phyloP scores from a whole-genome alignment of 30 jellyfish, hydroid and myxozoan species.

The Calvadosia cruxmelitensis region DNA sequence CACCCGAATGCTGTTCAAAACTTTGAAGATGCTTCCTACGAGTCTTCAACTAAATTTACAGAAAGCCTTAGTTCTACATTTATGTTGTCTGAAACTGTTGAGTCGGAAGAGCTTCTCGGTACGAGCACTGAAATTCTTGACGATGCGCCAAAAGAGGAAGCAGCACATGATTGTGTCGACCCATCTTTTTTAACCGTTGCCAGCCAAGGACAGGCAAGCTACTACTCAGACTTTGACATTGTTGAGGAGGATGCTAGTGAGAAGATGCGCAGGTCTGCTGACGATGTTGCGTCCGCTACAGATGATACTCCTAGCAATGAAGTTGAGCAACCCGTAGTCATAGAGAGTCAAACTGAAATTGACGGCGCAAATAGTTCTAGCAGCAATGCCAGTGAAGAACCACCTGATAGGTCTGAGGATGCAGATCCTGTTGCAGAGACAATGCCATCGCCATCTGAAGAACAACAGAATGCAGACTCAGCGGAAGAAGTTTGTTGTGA shows the following conservation, averaged over 20 bases:
- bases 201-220: neutral
- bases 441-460: too few species aligned
- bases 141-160: conserved; percentile 11
- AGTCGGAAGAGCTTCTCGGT: conserved; percentile 78
- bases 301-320: neutral
- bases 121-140: conserved; percentile 32
- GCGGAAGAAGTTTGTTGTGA: too few species aligned
- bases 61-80: conserved; percentile 34
- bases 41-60: conserved; percentile 21
- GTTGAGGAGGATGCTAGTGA: conserved; percentile 12
- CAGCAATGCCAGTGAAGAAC: neutral
- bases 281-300: neutral
- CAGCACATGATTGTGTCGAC: neutral
- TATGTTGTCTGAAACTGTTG: conserved; percentile 30
- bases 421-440: too few species aligned
- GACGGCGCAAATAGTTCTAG: neutral
- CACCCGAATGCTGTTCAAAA: conserved; percentile 57
- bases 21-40: conserved; percentile 88
- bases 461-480: too few species aligned
- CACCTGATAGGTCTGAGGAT: neutral
- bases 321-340: neutral
- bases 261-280: conserved; percentile 4
- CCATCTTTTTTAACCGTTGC: neutral
- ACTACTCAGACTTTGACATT: conserved; percentile 1
- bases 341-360: too few species aligned